Base-by-base conservation (phyloP, 2,888 invertebrate genomes). In the Diogma glabrata region DNA sequence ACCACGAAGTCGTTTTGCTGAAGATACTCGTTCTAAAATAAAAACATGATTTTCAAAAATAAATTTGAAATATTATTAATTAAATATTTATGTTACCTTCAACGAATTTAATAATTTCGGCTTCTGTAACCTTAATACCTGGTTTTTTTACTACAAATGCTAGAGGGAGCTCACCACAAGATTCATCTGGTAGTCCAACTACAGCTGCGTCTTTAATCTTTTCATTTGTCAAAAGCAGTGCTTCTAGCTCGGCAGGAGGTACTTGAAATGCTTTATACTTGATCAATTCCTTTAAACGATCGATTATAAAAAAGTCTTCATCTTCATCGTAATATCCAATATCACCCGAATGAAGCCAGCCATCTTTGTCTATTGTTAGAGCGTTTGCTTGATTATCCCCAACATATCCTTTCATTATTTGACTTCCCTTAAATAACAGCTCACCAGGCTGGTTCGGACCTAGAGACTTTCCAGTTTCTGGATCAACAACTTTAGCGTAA, bases 181-280 rank as follows among this genome's bases (percentile, higher is more conserved):
- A 64, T 61, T 81, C 82, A 65, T 89, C 77, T 0, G 86, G 82
- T 49, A 78, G 64, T 16, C 90, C 92, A 60, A 90, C 77, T 28
- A 93, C 92, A 28, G 85, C 91, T 17, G 78, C 84, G 62, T 92
- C 90, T 51, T 77, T 75, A 48, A 92, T 78, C 50, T 76, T 76
- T 1, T 77, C 72, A 71, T 87, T 80, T 30, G 78, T 78, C 50
- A 89, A 69, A 36, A 93, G 66, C 47, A 92, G 61, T 14, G 81
- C 82, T 68, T 94, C 93, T 36, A 94, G 67, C 70, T 93, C 92
- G 1, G 91, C 90, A 3, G 92, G 92, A 1, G 91, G 84, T 59
- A 87, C 86, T 77, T 87, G 83, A 61, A 81, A 85, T 40, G 84
- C 90, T 66, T 92, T 91, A 62, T 88, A 90, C 67, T 93, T 93